Evolutionary conservation across 2,888 invertebrate species (phyloP).

Genomic region (Drosophila sordidapex): DNA sequence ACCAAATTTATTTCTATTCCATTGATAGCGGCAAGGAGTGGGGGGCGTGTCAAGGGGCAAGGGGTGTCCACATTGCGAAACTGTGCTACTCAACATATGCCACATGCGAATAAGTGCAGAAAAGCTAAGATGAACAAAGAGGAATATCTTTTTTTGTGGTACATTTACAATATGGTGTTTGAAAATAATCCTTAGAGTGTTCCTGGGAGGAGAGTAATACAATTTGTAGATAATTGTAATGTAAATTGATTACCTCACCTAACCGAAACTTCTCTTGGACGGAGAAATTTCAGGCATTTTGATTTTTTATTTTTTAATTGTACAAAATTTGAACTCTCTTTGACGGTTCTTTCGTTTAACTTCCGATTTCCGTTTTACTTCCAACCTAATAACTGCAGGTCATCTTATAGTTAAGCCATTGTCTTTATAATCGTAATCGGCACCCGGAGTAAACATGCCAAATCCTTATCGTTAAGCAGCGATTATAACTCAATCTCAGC

Average conservation of each 20-base stretch:
- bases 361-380: neutral
- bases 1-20: conserved; percentile 66
- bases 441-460: neutral
- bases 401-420: neutral
- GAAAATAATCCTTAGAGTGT: neutral
- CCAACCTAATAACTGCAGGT: neutral
- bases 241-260: neutral
- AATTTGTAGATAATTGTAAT: neutral
- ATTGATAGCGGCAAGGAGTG: conserved; percentile 37
- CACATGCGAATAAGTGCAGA: neutral
- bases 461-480: conserved; percentile 4
- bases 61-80: conserved; percentile 16
- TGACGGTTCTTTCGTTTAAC: no score
- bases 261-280: neutral
- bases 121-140: neutral
- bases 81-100: conserved; percentile 38
- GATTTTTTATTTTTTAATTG: neutral
- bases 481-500: conserved; percentile 47
- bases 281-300: neutral
- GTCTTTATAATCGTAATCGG: neutral
- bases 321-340: no score
- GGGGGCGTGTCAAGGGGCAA: conserved; percentile 3
- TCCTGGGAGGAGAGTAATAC: neutral
- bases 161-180: neutral
- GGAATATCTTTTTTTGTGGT: neutral